Evolutionary conservation across 2,113 vertebrate genomes (phyloP).

Genomic region (Lepus europaeus): DNA sequence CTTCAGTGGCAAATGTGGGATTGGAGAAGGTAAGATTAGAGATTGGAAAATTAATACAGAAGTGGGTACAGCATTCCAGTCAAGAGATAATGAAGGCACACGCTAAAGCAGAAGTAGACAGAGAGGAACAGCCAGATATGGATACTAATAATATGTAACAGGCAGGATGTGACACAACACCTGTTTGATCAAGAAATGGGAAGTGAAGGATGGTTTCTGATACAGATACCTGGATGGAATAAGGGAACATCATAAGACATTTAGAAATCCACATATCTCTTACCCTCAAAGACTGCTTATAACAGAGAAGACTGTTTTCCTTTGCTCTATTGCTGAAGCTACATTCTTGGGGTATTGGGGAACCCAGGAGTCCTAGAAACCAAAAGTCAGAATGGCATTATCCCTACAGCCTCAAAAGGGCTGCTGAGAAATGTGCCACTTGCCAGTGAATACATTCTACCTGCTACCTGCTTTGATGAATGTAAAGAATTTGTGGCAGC

Average conservation of each 20-base stretch:
- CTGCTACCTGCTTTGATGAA: constrained; percentile 36
- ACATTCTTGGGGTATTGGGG: background rate
- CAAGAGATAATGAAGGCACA: constrained; percentile 10
- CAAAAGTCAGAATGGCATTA: constrained; percentile 26
- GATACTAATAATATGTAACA: background rate
- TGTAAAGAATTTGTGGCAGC: constrained; percentile 17
- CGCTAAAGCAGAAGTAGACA: background rate
- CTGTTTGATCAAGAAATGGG: background rate
- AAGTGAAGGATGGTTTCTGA: constrained; percentile 41
- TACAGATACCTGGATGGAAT: background rate
- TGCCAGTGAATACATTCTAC: constrained; percentile 37
- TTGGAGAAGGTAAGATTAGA: constrained; percentile 42
- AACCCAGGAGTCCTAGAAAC: constrained; percentile 27
- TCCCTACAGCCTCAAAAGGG: constrained; percentile 48
- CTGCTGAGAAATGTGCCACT: background rate
- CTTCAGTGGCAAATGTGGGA: background rate
- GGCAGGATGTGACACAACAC: background rate
- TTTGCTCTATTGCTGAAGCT: constrained; percentile 25
- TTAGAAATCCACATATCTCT: background rate
- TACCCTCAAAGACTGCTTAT: constrained; percentile 14
- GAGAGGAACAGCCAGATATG: background rate
- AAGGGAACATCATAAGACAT: constrained; percentile 1
- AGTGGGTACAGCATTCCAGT: background rate
- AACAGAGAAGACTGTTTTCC: constrained; percentile 30
- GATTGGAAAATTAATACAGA: background rate